Evolutionary conservation across 2,113 vertebrate species (phyloP).

Genomic region (Grammomys dolichurus): DNA sequence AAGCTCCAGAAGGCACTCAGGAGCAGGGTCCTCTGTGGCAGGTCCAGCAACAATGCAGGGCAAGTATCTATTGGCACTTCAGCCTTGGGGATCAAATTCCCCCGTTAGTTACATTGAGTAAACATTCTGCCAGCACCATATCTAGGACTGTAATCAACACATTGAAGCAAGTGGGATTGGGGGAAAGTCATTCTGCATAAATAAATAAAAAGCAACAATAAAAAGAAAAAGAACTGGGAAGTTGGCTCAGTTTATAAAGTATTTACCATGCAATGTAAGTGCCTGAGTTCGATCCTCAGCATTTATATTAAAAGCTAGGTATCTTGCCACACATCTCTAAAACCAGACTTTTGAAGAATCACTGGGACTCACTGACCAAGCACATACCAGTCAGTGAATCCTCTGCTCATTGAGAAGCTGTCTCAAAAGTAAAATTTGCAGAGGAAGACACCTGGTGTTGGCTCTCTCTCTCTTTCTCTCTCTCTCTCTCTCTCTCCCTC

Average conservation of each 20-base stretch:
- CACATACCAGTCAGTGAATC: neutral
- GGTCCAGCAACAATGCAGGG: neutral
- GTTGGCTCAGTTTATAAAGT: no score
- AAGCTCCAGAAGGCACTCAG: neutral
- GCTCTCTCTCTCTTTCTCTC: neutral
- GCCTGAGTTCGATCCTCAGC: no score
- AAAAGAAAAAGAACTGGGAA: neutral
- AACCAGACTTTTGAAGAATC: neutral
- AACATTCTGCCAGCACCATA: no score
- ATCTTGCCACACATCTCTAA: neutral
- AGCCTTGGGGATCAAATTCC: neutral
- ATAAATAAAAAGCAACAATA: neutral
- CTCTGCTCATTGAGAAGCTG: neutral
- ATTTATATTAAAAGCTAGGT: neutral
- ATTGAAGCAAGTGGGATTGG: neutral
- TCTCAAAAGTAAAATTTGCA: neutral
- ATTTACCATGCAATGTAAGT: neutral
- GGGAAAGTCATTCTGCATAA: neutral
- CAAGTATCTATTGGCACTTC: neutral
- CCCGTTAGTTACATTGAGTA: rapidly evolving
- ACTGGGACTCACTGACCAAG: neutral
- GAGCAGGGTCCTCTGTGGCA: neutral
- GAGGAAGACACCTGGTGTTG: neutral
- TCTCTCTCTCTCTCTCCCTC: neutral
- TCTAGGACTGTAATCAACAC: neutral